Conservation (phyloP, 2,888 invertebrate genomes). For the Pediacus dermestoides region DNA sequence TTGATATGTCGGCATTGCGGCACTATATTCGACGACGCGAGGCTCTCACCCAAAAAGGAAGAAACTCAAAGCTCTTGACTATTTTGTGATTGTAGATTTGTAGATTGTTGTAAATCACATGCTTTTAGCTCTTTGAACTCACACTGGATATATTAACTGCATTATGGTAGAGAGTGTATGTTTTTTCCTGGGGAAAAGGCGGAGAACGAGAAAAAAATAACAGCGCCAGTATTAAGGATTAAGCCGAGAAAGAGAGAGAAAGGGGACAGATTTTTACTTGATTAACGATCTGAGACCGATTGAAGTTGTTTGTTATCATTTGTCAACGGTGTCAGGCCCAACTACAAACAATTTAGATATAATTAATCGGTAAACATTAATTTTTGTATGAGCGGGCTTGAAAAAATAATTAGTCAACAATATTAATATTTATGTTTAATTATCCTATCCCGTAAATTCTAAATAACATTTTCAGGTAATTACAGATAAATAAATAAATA, state of each 20-base stretch:
- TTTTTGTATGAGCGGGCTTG: background rate
- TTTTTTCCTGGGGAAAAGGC: too few species aligned
- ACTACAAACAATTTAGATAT: constrained; percentile 4
- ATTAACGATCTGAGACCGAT: constrained; percentile 3
- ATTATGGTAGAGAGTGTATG: background rate
- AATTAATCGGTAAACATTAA: constrained; percentile 2
- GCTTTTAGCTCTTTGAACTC: too few species aligned
- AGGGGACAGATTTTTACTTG: constrained; percentile 3
- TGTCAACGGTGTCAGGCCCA: constrained; percentile 2
- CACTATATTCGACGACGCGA: background rate
- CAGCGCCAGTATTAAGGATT: too few species aligned
- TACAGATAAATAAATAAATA: background rate
- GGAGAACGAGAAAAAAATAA: too few species aligned
- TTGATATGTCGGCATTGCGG: background rate
- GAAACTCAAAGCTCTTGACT: too few species aligned
- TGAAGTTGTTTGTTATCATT: constrained; percentile 6
- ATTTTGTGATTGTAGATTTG: too few species aligned
- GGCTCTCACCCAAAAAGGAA: too few species aligned
- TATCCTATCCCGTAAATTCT: background rate
- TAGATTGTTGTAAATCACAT: too few species aligned
- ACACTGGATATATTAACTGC: background rate
- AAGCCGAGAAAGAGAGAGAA: too few species aligned
- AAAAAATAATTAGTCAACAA: background rate
- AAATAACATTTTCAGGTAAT: background rate
- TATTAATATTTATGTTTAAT: too few species aligned